Base-by-base conservation (phyloP, 1,140 invertebrate species). In the Eulimnadia texana region DNA sequence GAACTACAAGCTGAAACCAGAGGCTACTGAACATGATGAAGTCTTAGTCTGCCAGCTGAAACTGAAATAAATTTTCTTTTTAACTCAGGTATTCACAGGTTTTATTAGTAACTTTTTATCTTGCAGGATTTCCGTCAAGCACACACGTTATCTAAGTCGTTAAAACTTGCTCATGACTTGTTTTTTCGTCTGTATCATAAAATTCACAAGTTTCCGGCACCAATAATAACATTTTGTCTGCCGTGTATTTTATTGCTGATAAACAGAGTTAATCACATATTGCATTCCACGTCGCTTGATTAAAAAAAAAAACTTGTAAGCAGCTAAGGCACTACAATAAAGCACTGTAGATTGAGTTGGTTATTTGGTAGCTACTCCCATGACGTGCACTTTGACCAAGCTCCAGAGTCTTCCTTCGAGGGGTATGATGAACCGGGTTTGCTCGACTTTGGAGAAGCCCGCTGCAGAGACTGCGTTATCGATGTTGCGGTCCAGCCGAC, bases 401-500 rank as follows among this genome's bases (percentile, higher is more conserved):
- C 55, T n/a, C 55, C 24, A 57, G 33, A 57, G 1, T 57, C 55
- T 27, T 28, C 33, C 52, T 27, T 57, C 19, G 16, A 53, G 19
- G 20, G 25, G 52, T 19, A 68, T 53, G n/a, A 50, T 16, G 58
- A 69, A 64, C 57, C 64, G 22, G 28, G 60, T 66, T 20, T 67
- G 62, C 3, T 69, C 64, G 10, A 69, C 66, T 11, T 64, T 60
- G 1, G 60, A 62, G 57, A 68, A 69, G 2, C 63, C 66, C 2
- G 63, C 62, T 29, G 50, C 51, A 3, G 54, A 42, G 20, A 68
- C 62, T 27, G 57, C 33, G 6, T 59, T 47, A 47, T 66, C 64
- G 54, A 64, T 63, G 19, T 68, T 64, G 20, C 65, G 61, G 62
- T 69, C 64, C 23, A 70, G 67, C 23, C 57, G 20, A 57, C 70